Base-by-base conservation (phyloP, 1,140 invertebrate genomes). In the Apolygus lucorum region DNA sequence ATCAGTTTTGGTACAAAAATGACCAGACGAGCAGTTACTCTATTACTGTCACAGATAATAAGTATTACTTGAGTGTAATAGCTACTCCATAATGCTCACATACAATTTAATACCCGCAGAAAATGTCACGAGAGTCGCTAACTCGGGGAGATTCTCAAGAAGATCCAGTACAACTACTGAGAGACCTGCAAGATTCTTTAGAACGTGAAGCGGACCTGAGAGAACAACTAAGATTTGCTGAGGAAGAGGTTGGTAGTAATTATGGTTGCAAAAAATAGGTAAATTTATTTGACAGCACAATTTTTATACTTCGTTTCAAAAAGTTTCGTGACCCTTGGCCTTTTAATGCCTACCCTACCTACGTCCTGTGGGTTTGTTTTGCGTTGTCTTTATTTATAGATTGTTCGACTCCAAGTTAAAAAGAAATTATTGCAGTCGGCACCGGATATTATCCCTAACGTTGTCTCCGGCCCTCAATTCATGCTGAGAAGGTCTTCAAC, bases 121-220 rank as follows among this genome's bases (percentile, higher is more conserved):
- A 85, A 79, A 79, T 88, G 25, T 88, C 87, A 2, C 79, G 88
- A 64, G 86, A 86, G 66, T 87, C 86, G 2, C 72, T 90, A 2
- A 88, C 86, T 0, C 80, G 87, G 64, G 87, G 87, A 34, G 87
- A 87, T n/a, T 89, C 87, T 11, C 88, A 89, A 75, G 88, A 90
- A 73, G 89, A 91, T 79, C 86, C 89, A 1, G 84, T 84, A 67
- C 90, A 94, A 76, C 79, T 95, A 26, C 81, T 93, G 63, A 81
- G 91, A 63, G 92, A 96, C 76, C 81, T 97, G 0, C 91, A 93
- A 78, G 94, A 96, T 79, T 90, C 91, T 8, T 81, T 94, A 63
- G 95, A 98, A 81, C 79, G 95, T 28, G 95, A 98, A 79, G 92
- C 90, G 2, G 95, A 98, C 81, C 80, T 97, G 0, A 85, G 92